Conservation (phyloP, 1,140 invertebrate species). For the Argopecten irradians region DNA sequence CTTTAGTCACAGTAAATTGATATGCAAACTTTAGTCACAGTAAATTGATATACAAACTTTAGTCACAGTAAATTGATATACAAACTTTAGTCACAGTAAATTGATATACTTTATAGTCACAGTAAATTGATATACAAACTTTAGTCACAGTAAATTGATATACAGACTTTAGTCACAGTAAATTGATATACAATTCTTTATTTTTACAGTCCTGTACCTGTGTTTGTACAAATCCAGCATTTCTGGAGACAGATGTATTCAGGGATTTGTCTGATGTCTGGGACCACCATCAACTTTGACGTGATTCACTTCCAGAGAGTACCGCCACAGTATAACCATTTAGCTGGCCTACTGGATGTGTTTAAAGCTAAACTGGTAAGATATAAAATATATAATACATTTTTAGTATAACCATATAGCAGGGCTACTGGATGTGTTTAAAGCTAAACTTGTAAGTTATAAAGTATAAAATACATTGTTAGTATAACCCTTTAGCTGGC, state of each 20-base stretch:
- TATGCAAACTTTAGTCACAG: too few species aligned
- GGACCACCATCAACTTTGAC: constrained; percentile 88
- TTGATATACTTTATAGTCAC: too few species aligned
- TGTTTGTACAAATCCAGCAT: constrained; percentile 92
- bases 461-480: constrained; percentile 63
- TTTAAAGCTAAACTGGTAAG: constrained; percentile 78
- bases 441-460: neutral
- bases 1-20: too few species aligned
- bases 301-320: constrained; percentile 91
- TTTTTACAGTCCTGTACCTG: constrained; percentile 84
- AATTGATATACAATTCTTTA: too few species aligned
- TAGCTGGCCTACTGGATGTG: constrained; percentile 81
- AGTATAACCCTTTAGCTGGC: constrained; percentile 89
- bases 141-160: too few species aligned
- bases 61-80: too few species aligned
- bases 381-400: constrained; percentile 15
- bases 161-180: too few species aligned
- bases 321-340: constrained; percentile 88
- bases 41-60: too few species aligned
- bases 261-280: constrained; percentile 86
- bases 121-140: too few species aligned
- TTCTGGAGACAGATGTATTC: constrained; percentile 83
- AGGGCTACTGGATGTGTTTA: neutral
- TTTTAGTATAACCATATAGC: neutral
- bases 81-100: too few species aligned